Evolutionary conservation across 2,888 invertebrate genomes (phyloP).

Genomic region (Coremacera marginata): DNA sequence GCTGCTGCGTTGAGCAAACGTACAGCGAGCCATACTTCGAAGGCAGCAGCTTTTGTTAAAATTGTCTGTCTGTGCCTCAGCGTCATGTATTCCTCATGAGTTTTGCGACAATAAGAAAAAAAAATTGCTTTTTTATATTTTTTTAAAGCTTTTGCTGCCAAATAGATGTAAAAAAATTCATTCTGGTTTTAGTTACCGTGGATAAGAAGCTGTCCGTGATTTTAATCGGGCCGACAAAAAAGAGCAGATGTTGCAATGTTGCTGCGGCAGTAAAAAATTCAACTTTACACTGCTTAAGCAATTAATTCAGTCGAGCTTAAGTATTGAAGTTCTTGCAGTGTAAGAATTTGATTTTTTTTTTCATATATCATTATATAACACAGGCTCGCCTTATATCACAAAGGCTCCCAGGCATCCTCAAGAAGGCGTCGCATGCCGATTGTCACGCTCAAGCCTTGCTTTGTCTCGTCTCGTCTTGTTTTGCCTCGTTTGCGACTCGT

Average conservation of each 20-base stretch:
- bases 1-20: neutral
- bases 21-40: neutral
- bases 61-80: neutral
- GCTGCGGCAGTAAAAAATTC: neutral
- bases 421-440: slow-evolving; percentile 1
- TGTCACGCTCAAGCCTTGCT: slow-evolving; percentile 11
- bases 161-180: neutral
- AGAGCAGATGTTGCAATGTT: slow-evolving; percentile 1
- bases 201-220: slow-evolving; percentile 16
- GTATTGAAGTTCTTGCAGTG: neutral
- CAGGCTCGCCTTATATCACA: neutral
- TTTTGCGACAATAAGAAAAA: neutral
- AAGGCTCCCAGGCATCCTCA: neutral
- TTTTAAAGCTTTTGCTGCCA: neutral
- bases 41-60: neutral
- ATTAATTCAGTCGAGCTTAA: neutral
- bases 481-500: neutral
- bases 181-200: neutral
- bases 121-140: neutral
- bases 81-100: neutral
- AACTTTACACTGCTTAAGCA: neutral
- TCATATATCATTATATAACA: neutral
- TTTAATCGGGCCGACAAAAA: neutral
- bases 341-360: neutral
- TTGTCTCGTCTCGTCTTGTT: neutral